These are phyloP conservation scores for Archivesica marissinica DNA, from an alignment of 1,140 invertebrate genomes.

Conservation along the genomic window DNA sequence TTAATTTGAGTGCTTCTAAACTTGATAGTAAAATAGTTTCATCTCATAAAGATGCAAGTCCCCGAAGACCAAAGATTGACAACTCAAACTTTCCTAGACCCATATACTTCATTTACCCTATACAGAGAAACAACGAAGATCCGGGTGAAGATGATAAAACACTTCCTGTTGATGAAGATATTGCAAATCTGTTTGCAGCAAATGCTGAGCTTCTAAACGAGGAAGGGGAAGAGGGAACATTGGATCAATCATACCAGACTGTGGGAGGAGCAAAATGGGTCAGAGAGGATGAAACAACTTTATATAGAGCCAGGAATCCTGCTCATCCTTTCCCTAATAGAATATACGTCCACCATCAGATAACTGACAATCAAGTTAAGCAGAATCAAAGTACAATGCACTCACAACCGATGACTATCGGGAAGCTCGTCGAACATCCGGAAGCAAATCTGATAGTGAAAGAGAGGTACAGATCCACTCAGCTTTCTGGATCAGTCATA, in stretches of 20 bases:
- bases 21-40: background rate
- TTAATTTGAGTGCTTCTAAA: background rate
- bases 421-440: slow-evolving; percentile 39
- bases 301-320: background rate
- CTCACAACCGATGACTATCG: background rate
- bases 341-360: slow-evolving; percentile 57
- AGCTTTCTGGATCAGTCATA: slow-evolving; percentile 28
- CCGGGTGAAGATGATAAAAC: background rate
- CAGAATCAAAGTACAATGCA: background rate
- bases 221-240: no score
- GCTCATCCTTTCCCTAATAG: slow-evolving; percentile 1
- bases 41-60: background rate
- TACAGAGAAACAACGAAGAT: slow-evolving; percentile 8
- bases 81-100: slow-evolving; percentile 54
- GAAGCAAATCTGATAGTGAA: slow-evolving; percentile 49
- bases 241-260: background rate
- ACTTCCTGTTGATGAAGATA: background rate
- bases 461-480: slow-evolving; percentile 44
- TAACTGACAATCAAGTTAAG: background rate
- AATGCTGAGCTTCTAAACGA: background rate
- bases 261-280: slow-evolving; percentile 46
- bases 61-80: slow-evolving; percentile 17
- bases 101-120: slow-evolving; percentile 48
- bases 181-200: background rate
- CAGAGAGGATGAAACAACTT: background rate